Conservation (phyloP, 2,113 vertebrate species). For the Salminus brasiliensis region DNA sequence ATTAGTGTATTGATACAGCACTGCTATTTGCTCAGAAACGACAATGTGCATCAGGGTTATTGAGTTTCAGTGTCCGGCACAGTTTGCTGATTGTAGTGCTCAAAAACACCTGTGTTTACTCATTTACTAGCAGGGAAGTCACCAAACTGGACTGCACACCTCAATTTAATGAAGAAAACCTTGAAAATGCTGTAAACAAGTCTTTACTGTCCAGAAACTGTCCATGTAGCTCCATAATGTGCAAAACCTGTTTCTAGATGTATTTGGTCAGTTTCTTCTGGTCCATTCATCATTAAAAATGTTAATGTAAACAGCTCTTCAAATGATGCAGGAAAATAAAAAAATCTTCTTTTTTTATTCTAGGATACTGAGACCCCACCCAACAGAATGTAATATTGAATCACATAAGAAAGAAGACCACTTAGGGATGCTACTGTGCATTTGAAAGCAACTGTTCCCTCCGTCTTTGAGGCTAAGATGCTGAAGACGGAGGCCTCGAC, state of each 20-base stretch:
- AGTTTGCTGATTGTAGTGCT: too few species aligned
- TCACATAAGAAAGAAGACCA: neutral
- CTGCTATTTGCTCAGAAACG: neutral
- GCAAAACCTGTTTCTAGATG: too few species aligned
- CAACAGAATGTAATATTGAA: constrained; percentile 46
- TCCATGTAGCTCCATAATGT: too few species aligned
- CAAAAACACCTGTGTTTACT: too few species aligned
- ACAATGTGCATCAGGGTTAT: too few species aligned
- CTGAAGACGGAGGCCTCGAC: constrained; percentile 95
- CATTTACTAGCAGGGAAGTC: too few species aligned
- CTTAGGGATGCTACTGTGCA: constrained; percentile 36
- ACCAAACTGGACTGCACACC: too few species aligned
- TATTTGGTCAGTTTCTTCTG: too few species aligned
- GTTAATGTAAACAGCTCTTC: too few species aligned
- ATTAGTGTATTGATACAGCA: constrained; percentile 15
- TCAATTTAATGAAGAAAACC: neutral
- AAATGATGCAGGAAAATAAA: neutral
- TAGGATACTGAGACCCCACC: constrained; percentile 25
- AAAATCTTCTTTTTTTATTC: neutral
- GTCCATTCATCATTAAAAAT: too few species aligned
- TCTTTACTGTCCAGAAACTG: neutral
- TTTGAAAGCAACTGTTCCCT: constrained; percentile 62
- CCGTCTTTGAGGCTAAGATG: constrained; percentile 85
- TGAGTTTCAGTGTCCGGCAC: too few species aligned
- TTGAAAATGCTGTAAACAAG: neutral